Conservation (phyloP, 2,113 vertebrate genomes). For the Corydoras maculifer region DNA sequence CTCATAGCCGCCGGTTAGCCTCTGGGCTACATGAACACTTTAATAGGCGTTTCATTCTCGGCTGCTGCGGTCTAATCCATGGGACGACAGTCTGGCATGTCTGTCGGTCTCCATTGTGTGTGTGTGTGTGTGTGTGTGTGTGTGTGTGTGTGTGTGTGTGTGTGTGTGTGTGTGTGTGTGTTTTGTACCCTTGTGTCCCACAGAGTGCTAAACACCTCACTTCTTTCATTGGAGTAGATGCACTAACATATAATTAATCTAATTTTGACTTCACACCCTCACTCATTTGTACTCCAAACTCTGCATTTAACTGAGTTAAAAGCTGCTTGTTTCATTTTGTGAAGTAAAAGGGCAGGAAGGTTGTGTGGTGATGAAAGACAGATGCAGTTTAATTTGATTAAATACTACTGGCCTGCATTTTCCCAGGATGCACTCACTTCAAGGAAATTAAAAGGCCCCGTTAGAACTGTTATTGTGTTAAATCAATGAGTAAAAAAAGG, state of each 20-base stretch:
- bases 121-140: slow-evolving; percentile 26
- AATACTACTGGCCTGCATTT: slow-evolving; percentile 18
- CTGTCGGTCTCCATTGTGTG: slow-evolving; percentile 9
- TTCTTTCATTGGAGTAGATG: slow-evolving; percentile 77
- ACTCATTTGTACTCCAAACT: slow-evolving; percentile 23
- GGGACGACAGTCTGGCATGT: slow-evolving; percentile 7
- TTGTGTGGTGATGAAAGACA: slow-evolving; percentile 33
- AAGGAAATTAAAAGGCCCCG: slow-evolving; percentile 15
- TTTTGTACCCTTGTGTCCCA: slow-evolving; percentile 10
- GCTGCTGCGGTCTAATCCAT: slow-evolving; percentile 23
- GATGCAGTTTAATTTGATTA: slow-evolving; percentile 40
- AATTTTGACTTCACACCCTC: slow-evolving; percentile 13
- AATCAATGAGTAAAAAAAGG: too few relatives aligned
- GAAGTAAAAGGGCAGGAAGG: not conserved
- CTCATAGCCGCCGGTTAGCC: slow-evolving; percentile 39
- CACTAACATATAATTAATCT: slow-evolving; percentile 18
- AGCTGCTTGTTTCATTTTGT: not conserved
- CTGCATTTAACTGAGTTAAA: not conserved
- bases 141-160: slow-evolving; percentile 28
- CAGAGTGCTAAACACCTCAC: slow-evolving; percentile 75
- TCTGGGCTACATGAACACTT: slow-evolving; percentile 41
- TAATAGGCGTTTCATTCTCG: slow-evolving; percentile 43
- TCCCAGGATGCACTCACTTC: slow-evolving; percentile 36
- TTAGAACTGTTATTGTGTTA: slow-evolving; percentile 55
- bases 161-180: slow-evolving; percentile 18